Conservation (phyloP, 2,113 vertebrate species). For the Leptobrachium ailaonicum region DNA sequence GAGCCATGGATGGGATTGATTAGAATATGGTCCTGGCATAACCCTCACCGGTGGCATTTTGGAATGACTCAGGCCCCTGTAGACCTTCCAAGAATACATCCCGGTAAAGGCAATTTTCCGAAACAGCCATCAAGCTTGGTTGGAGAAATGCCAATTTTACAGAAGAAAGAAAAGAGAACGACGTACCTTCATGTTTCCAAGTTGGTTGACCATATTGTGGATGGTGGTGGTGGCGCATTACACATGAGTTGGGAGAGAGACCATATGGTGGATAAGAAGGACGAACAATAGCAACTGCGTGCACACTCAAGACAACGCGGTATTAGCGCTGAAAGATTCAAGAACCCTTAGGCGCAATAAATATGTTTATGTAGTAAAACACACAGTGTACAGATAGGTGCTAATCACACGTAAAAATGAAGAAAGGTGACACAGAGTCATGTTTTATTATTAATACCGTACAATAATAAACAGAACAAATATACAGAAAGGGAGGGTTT, state of each 20-base stretch:
- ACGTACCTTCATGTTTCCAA: constrained; percentile 81
- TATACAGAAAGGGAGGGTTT: too few species aligned
- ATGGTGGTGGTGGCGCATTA: constrained; percentile 63
- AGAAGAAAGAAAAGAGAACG: constrained; percentile 43
- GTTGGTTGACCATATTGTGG: constrained; percentile 80
- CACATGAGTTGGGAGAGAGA: constrained; percentile 69
- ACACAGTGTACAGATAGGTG: too few species aligned
- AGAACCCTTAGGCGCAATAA: too few species aligned
- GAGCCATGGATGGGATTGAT: constrained; percentile 55
- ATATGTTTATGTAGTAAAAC: too few species aligned
- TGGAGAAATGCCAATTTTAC: not conserved
- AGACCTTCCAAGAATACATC: constrained; percentile 62
- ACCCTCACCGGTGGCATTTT: constrained; percentile 57
- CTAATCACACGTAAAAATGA: too few species aligned
- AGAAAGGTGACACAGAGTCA: too few species aligned
- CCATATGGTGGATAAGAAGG: constrained; percentile 62
- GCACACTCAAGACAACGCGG: too few species aligned
- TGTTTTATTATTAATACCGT: too few species aligned
- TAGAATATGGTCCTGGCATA: constrained; percentile 62
- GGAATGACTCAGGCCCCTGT: constrained; percentile 55
- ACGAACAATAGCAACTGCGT: constrained; percentile 44
- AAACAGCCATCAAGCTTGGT: not conserved
- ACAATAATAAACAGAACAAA: too few species aligned
- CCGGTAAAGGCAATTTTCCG: not conserved
- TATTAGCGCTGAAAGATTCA: too few species aligned